Percentiles rank a stretch among this genome's conserved stretches.
Evolutionary conservation across 2,888 invertebrate species (phyloP).

Genomic region (Conomelus anceps): DNA sequence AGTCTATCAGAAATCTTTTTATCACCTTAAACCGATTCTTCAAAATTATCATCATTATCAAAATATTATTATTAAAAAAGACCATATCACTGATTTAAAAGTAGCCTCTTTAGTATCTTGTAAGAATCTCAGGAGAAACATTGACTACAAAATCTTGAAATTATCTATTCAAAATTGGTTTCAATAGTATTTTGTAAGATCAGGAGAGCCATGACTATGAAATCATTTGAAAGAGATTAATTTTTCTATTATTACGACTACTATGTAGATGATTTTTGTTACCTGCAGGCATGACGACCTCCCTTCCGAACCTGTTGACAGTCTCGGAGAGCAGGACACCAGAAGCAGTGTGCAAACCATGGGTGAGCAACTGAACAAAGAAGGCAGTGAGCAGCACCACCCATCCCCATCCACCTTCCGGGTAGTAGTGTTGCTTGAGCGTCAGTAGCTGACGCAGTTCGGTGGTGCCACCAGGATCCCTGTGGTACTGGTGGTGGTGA

Average conservation of each 20-base stretch:
- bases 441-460: constrained; percentile 56
- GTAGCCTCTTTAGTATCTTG: too few species aligned
- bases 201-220: too few species aligned
- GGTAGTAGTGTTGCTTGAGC: constrained; percentile 42
- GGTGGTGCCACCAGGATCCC: constrained; percentile 45
- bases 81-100: too few species aligned
- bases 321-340: constrained; percentile 52
- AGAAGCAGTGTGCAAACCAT: constrained; percentile 64
- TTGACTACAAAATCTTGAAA: too few species aligned
- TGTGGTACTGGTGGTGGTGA: constrained; percentile 43
- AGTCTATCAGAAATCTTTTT: too few species aligned
- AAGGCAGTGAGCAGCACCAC: constrained; percentile 65
- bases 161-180: too few species aligned
- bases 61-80: too few species aligned
- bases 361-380: constrained; percentile 63
- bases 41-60: too few species aligned
- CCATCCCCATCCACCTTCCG: constrained; percentile 72
- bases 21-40: too few species aligned
- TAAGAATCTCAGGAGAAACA: too few species aligned
- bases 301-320: constrained; percentile 15
- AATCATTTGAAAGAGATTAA: too few species aligned
- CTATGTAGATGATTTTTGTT: not conserved
- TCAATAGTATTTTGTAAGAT: too few species aligned
- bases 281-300: constrained; percentile 23
- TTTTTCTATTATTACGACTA: not conserved